A percentile compares a stretch with the other conserved stretches of the same genome.
These are phyloP conservation scores for Drosophila austrosaltans DNA, from an alignment of 2,888 invertebrate species.

Conservation along the genomic window DNA sequence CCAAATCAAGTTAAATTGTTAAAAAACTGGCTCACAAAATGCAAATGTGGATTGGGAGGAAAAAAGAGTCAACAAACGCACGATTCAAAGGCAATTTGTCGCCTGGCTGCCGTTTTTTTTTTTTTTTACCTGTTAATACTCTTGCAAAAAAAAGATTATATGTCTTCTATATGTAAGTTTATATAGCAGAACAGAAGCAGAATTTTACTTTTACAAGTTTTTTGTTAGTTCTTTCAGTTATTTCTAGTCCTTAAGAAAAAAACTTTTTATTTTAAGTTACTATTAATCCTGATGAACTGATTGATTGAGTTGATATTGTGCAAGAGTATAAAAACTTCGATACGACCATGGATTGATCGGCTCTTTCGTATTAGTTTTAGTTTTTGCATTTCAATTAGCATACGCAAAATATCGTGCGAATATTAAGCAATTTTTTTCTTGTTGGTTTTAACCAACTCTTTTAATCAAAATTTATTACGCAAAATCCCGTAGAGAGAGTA, in stretches of 20 bases:
- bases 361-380: neutral
- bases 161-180: neutral
- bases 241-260: no score
- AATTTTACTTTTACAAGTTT: neutral
- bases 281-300: no score
- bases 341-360: neutral
- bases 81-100: constrained; percentile 69
- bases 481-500: constrained; percentile 48
- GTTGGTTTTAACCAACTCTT: neutral
- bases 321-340: no score
- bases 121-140: constrained; percentile 2
- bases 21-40: constrained; percentile 64
- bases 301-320: no score
- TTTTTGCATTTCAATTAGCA: constrained; percentile 62
- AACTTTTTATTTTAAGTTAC: no score
- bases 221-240: no score
- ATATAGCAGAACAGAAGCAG: neutral
- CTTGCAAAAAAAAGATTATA: neutral
- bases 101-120: constrained; percentile 37
- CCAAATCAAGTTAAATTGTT: constrained; percentile 41
- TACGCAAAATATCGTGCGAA: constrained; percentile 54
- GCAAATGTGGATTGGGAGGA: constrained; percentile 52
- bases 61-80: constrained; percentile 68
- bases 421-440: constrained; percentile 52
- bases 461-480: constrained; percentile 54